Conservation (phyloP, 2,888 invertebrate genomes). For the Drosophila nr. perissopoda region DNA sequence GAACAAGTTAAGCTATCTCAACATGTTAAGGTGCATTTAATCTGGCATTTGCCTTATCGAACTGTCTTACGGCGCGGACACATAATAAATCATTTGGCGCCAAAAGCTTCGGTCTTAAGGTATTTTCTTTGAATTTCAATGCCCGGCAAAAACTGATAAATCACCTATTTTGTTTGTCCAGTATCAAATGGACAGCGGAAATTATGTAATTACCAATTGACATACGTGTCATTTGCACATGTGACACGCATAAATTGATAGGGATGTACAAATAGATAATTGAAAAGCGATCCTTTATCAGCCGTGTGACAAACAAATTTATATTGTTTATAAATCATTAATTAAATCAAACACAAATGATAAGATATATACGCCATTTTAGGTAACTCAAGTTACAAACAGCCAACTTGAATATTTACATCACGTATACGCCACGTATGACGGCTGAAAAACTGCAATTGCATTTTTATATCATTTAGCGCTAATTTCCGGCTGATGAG, state of each 20-base stretch:
- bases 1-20: constrained; percentile 3
- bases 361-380: not conserved
- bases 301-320: not conserved
- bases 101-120: constrained; percentile 38
- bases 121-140: constrained; percentile 41
- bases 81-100: constrained; percentile 59
- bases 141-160: constrained; percentile 47
- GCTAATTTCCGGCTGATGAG: constrained; percentile 46
- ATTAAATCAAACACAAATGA: not conserved
- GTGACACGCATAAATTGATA: constrained; percentile 49
- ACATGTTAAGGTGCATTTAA: constrained; percentile 36
- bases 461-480: constrained; percentile 53
- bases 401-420: constrained; percentile 16
- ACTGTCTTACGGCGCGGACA: constrained; percentile 40
- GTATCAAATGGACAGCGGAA: constrained; percentile 24
- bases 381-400: not conserved
- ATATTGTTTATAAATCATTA: not conserved
- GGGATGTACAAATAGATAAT: constrained; percentile 15
- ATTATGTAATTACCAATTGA: constrained; percentile 31
- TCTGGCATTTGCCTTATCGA: constrained; percentile 36
- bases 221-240: constrained; percentile 42
- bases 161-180: constrained; percentile 9
- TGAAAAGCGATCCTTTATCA: constrained; percentile 9
- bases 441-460: constrained; percentile 29
- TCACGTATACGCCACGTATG: constrained; percentile 55